Conservation (phyloP, 2,113 vertebrate species). For the Xiphorhynchus elegans region DNA sequence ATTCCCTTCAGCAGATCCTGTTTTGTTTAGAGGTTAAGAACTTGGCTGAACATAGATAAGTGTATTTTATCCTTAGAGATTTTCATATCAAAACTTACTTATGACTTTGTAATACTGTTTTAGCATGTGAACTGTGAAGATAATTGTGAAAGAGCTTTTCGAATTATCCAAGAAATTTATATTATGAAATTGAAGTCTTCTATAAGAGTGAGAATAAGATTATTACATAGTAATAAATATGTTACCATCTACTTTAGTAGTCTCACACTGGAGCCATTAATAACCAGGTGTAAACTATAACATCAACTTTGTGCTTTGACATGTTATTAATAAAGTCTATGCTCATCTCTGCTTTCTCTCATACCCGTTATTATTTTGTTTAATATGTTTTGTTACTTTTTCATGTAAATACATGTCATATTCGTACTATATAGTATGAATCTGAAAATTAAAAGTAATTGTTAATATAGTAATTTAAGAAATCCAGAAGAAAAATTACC, state of each 20-base stretch:
- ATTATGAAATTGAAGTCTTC: background rate
- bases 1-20: background rate
- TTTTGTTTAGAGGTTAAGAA: background rate
- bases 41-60: background rate
- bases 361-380: background rate
- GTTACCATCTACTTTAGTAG: background rate
- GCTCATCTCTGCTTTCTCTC: background rate
- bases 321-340: background rate
- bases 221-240: background rate
- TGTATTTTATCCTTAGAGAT: background rate
- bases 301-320: background rate
- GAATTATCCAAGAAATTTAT: background rate
- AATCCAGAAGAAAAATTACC: background rate
- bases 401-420: background rate
- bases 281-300: background rate
- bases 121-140: background rate
- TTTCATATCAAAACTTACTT: background rate
- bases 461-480: background rate
- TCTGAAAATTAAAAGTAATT: background rate
- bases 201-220: background rate
- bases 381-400: background rate
- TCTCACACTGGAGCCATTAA: background rate
- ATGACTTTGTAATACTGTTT: background rate
- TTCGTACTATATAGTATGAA: background rate
- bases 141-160: background rate